Percentiles rank a stretch among this genome's conserved stretches.
phyloP scores from a whole-genome alignment of 2,797 vertebrate genomes.

The Centroberyx gerrardi region DNA sequence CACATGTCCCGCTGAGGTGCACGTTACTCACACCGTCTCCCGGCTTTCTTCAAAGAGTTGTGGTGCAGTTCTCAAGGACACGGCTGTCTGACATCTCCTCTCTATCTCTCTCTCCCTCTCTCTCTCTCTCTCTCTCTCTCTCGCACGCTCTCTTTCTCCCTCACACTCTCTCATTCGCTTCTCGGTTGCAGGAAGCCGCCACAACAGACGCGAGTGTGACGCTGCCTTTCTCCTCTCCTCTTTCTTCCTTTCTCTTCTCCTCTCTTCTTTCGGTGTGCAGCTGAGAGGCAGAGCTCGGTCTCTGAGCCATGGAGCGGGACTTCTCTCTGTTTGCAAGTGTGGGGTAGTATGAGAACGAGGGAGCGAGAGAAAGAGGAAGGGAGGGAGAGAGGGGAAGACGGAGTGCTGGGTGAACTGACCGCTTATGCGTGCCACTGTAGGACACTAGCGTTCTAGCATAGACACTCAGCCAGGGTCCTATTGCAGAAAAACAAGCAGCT shows the following conservation, averaged over 20 bases:
- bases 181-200: constrained; percentile 72
- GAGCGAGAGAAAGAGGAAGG: constrained; percentile 70
- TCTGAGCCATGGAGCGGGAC: constrained; percentile 87
- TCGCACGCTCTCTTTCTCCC: constrained; percentile 65
- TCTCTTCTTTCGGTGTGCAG: constrained; percentile 63
- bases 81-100: constrained; percentile 88
- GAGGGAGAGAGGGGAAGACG: constrained; percentile 74
- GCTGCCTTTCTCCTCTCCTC: constrained; percentile 65
- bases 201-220: constrained; percentile 74
- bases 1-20: constrained; percentile 86
- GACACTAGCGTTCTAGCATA: constrained; percentile 72
- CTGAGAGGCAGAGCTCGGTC: constrained; percentile 83
- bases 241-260: constrained; percentile 38
- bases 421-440: constrained; percentile 87
- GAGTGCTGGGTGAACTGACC: constrained; percentile 87
- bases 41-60: constrained; percentile 97
- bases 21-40: constrained; percentile 97
- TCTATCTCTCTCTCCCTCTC: constrained; percentile 74
- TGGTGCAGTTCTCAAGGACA: constrained; percentile 98
- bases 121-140: constrained; percentile 64
- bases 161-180: constrained; percentile 68
- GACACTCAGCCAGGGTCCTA: constrained; percentile 47
- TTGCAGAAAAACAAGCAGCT: constrained; percentile 56
- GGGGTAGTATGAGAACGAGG: constrained; percentile 64
- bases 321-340: constrained; percentile 84